Base-by-base conservation (phyloP, 2,113 vertebrate species). In the Erpornis zantholeuca region DNA sequence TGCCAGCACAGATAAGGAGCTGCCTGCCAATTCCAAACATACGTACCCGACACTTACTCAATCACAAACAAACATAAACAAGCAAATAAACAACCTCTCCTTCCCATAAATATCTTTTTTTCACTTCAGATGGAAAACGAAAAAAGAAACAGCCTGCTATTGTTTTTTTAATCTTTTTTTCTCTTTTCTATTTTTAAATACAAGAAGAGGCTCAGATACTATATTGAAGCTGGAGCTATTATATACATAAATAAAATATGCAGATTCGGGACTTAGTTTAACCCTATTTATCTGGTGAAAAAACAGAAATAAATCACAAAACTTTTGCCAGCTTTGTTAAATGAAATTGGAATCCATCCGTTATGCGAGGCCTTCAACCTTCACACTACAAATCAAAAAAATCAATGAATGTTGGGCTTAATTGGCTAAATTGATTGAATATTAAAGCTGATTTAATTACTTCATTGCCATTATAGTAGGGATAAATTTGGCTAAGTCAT, bases 1-100 rank as follows among this genome's bases (percentile, higher is more conserved):
- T 96, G 93, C 90, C 94, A 97, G 90, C 69, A 47, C 69, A 94
- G 96, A 97, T 94, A 96, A 96, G 86, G 69, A 90, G 69, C 64
- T 86, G 94, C 82, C 83, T 97, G 96, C 96, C 96, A 96, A 86
- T 81, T 96, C 80, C 56, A 75, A 86, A 70, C 87, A 81, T 81
- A 88, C 40, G 19, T 60, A 83, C 57, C n/a, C 17, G 1, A 53
- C 90, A 76, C 72, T 95, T 88, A 93, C 82, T 94, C 90, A 95
- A 69, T 93, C 92, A 86, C 72, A 88, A n/a, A 75, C 65, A 96
- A 96, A 94, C 49, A 90, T 92, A 95, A 96, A 94, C 92, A 95
- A 93, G 79, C n/a, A 94, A 95, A 90, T 78, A 94, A 96, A 90
- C 76, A 94, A 68, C 36, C 16, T 59, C 35, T 9, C 11, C 25